Evolutionary conservation across 2,797 vertebrate species (phyloP).

Genomic region (Coregonus suidteri): DNA sequence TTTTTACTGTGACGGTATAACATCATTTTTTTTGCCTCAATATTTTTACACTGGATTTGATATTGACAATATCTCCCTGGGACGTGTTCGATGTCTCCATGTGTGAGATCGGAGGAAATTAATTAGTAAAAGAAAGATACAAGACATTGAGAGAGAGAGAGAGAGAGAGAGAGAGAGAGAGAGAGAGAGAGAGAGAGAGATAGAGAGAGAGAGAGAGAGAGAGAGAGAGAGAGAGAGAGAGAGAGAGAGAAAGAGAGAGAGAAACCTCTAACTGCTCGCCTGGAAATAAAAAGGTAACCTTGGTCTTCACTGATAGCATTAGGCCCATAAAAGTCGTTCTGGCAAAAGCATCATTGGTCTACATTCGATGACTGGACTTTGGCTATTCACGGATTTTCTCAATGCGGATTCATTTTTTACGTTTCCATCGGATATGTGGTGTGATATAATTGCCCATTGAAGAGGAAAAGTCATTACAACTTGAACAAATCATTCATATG

Average conservation of each 20-base stretch:
- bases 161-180: conserved; percentile 44
- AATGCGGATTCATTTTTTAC: conserved; percentile 56
- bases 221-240: conserved; percentile 38
- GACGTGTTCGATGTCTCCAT: conserved; percentile 53
- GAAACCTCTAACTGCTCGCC: conserved; percentile 52
- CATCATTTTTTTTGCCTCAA: conserved; percentile 18
- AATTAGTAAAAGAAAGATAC: conserved; percentile 59
- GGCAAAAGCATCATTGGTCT: conserved; percentile 22
- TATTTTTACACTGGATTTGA: conserved; percentile 46
- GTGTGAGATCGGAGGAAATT: conserved; percentile 60
- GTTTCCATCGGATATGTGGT: conserved; percentile 54
- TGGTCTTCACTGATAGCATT: conserved; percentile 59
- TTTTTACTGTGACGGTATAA: conserved; percentile 41
- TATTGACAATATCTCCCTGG: conserved; percentile 58
- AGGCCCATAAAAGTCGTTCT: background rate
- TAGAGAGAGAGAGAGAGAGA: conserved; percentile 34
- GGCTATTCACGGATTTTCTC: conserved; percentile 59
- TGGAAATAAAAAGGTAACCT: conserved; percentile 70
- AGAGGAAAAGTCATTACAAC: conserved; percentile 50
- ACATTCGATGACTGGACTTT: conserved; percentile 56
- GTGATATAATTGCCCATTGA: conserved; percentile 51
- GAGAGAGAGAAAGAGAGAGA: conserved; percentile 31
- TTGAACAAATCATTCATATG: conserved; percentile 38
- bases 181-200: conserved; percentile 32
- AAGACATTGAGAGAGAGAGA: conserved; percentile 54